Conservation (phyloP, 2,888 invertebrate species). For the Trachelus troglodyta region DNA sequence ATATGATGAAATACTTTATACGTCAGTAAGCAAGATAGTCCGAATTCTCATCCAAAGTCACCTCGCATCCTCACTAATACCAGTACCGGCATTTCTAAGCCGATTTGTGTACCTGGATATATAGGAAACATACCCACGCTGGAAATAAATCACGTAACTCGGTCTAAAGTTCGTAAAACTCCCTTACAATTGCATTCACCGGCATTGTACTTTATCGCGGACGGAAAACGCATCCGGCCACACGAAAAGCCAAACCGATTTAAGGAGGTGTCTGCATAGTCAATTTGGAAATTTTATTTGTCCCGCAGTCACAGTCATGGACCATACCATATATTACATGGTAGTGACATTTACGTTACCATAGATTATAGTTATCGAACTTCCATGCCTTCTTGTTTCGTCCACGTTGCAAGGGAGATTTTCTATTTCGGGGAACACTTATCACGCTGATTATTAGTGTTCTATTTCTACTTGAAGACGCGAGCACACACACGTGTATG, state of each 20-base stretch:
- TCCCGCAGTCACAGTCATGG: neutral
- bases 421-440: neutral
- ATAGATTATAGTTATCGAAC: neutral
- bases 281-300: neutral
- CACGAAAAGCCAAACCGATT: neutral
- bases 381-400: neutral
- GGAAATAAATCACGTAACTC: neutral
- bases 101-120: neutral
- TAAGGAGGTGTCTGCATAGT: neutral
- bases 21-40: too few relatives aligned
- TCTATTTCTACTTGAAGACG: neutral
- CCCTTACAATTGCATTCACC: neutral
- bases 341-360: neutral
- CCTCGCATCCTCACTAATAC: neutral
- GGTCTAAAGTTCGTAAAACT: neutral
- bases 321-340: neutral
- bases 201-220: neutral
- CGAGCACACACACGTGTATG: neutral
- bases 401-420: neutral
- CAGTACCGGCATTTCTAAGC: too few relatives aligned
- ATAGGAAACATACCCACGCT: neutral
- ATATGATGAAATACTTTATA: too few relatives aligned
- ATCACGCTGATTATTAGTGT: neutral
- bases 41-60: too few relatives aligned
- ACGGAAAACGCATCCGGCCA: neutral